These are phyloP conservation scores for Danio rerio DNA, from an alignment of 2,113 vertebrate species.

Conservation along the genomic window GRCz12tu NC_133199.1:11968501-11969000, in stretches of 20 bases:
- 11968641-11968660: constrained; percentile 26
- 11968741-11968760: not conserved
- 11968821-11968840: not conserved
- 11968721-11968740: not conserved
- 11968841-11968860: not conserved
- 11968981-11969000: too few relatives aligned
- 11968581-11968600: constrained; percentile 44
- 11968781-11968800: not conserved
- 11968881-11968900: not conserved
- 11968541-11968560: constrained; percentile 68
- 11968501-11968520: constrained; percentile 79
- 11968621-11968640: constrained; percentile 29
- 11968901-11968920: not conserved
- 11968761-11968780: not conserved
- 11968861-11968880: not conserved
- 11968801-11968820: not conserved
- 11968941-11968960: too few relatives aligned
- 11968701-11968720: not conserved
- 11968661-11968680: not conserved
- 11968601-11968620: constrained; percentile 25
- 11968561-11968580: constrained; percentile 67
- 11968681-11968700: not conserved
- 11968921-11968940: too few relatives aligned
- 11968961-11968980: too few relatives aligned
- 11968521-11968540: constrained; percentile 74